Evolutionary conservation across 1,140 invertebrate species (phyloP).

Genomic region (Gryon sp.): DNA sequence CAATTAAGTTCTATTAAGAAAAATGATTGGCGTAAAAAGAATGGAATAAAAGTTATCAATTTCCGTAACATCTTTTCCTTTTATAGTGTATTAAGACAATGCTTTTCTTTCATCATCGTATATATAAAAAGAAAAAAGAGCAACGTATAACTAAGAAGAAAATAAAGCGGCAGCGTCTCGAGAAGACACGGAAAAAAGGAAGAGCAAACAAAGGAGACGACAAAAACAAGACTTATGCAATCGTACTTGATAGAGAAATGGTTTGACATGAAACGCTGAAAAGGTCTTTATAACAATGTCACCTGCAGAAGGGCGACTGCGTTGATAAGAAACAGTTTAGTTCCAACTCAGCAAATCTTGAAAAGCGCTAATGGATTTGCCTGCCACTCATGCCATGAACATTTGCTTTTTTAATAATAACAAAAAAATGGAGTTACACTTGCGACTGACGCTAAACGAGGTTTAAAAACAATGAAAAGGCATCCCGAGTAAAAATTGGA

Average conservation of each 20-base stretch:
- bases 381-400: conserved; percentile 36
- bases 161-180: too few species aligned
- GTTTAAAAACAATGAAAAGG: conserved; percentile 17
- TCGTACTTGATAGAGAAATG: conserved; percentile 36
- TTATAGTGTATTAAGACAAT: too few species aligned
- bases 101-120: too few species aligned
- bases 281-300: conserved; percentile 54
- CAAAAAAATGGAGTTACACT: conserved; percentile 25
- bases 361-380: conserved; percentile 58
- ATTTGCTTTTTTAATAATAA: conserved; percentile 52
- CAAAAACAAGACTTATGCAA: conserved; percentile 23
- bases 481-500: conserved; percentile 17
- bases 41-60: too few species aligned
- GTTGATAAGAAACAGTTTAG: conserved; percentile 51
- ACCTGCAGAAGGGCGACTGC: conserved; percentile 33
- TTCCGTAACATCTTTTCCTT: too few species aligned
- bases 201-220: conserved; percentile 8
- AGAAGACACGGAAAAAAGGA: conserved; percentile 23
- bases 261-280: conserved; percentile 37
- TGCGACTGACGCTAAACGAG: too few species aligned
- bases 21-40: too few species aligned
- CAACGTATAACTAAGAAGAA: too few species aligned
- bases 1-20: too few species aligned
- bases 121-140: too few species aligned
- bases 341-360: conserved; percentile 33